Evolutionary conservation across 2,888 invertebrate species (phyloP).

Genomic region (Nowickia ferox): DNA sequence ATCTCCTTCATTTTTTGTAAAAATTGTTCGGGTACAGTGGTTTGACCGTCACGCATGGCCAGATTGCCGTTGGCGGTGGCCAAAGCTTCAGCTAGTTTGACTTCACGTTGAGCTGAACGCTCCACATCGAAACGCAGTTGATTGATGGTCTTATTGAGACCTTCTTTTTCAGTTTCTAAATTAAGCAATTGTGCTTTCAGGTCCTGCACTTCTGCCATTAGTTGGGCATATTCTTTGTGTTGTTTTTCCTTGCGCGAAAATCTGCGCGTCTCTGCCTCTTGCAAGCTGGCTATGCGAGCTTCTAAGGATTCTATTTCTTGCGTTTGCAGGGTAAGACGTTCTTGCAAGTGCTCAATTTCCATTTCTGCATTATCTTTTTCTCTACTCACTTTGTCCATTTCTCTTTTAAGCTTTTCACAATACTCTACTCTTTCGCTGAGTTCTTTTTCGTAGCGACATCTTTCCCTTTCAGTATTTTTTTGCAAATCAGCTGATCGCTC

Average conservation of each 20-base stretch:
- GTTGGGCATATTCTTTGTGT: conserved; percentile 79
- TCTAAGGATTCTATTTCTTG: conserved; percentile 84
- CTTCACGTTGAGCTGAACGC: conserved; percentile 81
- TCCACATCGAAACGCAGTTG: conserved; percentile 81
- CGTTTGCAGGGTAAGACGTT: conserved; percentile 80
- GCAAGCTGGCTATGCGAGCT: conserved; percentile 82
- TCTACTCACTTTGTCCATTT: conserved; percentile 82
- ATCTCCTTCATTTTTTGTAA: conserved; percentile 84
- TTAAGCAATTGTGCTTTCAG: conserved; percentile 76
- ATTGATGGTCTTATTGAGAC: conserved; percentile 77
- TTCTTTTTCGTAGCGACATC: conserved; percentile 82
- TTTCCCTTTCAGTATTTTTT: conserved; percentile 83
- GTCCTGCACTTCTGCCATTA: conserved; percentile 80
- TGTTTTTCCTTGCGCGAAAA: conserved; percentile 80
- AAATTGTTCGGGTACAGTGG: conserved; percentile 81
- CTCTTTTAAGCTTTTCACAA: conserved; percentile 82
- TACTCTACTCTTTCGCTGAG: conserved; percentile 82
- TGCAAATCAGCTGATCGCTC: conserved; percentile 83
- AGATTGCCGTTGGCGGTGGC: conserved; percentile 77
- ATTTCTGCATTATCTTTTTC: conserved; percentile 80
- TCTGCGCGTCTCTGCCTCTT: conserved; percentile 81
- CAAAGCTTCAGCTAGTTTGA: conserved; percentile 81
- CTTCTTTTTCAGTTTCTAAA: conserved; percentile 78
- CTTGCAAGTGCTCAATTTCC: conserved; percentile 81
- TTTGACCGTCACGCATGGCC: conserved; percentile 75